Evolutionary conservation across 2,113 vertebrate genomes (phyloP), one percentile per base, ranked within the genome.

Genomic region (Myotis yumanensis): DNA sequence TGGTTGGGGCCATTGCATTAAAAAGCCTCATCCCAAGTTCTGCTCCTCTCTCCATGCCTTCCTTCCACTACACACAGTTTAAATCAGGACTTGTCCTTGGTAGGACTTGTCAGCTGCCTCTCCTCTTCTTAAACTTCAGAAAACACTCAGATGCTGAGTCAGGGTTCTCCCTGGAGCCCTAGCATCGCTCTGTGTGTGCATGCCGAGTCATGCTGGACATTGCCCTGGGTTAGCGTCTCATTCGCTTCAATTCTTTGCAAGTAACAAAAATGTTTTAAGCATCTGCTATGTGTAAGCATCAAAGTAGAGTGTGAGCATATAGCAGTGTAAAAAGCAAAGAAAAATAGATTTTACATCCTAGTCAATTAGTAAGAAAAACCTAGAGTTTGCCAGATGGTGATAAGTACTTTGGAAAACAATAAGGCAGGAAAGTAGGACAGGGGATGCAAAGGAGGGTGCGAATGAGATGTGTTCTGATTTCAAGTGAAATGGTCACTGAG

Each of bases 51-150:
- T 69, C 17, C 30, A 8, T n/a, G n/a, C 46, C 22, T 79, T 57
- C 11, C 35, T 73, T 52, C 9, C 32, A 11, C 7, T n/a, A 12
- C 2, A 37, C 30, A 14, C 52, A 69, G 68, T n/a, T 28, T 46
- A 91, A 12, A 83, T 89, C 28, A 96, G 62, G 37, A 46, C 37
- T 73, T 86, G 51, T 18, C 73, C 54, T 93, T 73, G 43, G 64
- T 40, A 73, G 68, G 73, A 28, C 5, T 46, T 40, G 28, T 85
- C 77, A 93, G 40, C 48, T 89, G 75, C 37, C 62, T 85, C 11
- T 86, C 30, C 35, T 81, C 7, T 23, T 93, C 46, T 77, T 40
- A 62, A 37, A 88, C 62, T 59, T 81, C 25, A 23, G 23, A 15
- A 59, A 59, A 28, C 35, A 28, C 28, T 89, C 10, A 22, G 54